Evolutionary conservation across 2,888 invertebrate species (phyloP).

Genomic region (Drosophila bunnanda): DNA sequence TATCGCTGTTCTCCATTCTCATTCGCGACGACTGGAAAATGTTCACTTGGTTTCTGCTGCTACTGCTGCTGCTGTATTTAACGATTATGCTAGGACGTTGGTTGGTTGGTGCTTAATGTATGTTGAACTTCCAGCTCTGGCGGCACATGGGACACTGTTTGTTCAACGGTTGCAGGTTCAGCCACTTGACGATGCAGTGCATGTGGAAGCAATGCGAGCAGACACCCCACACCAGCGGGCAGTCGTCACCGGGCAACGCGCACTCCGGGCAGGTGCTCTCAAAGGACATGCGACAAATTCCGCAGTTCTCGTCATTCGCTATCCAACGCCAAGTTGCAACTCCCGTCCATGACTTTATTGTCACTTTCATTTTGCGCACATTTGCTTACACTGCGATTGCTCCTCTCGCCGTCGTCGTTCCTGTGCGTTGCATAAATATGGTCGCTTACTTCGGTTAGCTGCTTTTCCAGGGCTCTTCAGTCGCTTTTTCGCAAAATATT

Average conservation of each 20-base stretch:
- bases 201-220: constrained; percentile 99
- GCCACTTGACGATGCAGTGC: constrained; percentile 99
- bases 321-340: constrained; percentile 99
- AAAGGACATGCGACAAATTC: constrained; percentile 99
- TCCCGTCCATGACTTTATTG: constrained; percentile 90
- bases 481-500: constrained; percentile 61
- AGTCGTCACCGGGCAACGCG: constrained; percentile 98
- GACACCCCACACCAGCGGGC: constrained; percentile 98
- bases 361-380: constrained; percentile 83
- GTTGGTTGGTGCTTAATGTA: constrained; percentile 85
- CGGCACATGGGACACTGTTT: constrained; percentile 98
- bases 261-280: constrained; percentile 99
- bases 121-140: constrained; percentile 99
- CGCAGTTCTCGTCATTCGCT: constrained; percentile 99
- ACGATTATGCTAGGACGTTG: constrained; percentile 33
- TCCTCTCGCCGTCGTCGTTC: constrained; percentile 4
- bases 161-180: constrained; percentile 95
- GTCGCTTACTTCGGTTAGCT: not conserved
- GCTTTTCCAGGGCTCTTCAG: constrained; percentile 7
- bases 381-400: constrained; percentile 54
- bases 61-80: constrained; percentile 19
- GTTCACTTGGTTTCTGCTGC: constrained; percentile 23
- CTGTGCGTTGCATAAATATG: constrained; percentile 19
- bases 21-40: constrained; percentile 41
- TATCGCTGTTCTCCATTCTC: constrained; percentile 67